Conservation (phyloP, 2,113 vertebrate genomes). For the Hemiprocne comata region DNA sequence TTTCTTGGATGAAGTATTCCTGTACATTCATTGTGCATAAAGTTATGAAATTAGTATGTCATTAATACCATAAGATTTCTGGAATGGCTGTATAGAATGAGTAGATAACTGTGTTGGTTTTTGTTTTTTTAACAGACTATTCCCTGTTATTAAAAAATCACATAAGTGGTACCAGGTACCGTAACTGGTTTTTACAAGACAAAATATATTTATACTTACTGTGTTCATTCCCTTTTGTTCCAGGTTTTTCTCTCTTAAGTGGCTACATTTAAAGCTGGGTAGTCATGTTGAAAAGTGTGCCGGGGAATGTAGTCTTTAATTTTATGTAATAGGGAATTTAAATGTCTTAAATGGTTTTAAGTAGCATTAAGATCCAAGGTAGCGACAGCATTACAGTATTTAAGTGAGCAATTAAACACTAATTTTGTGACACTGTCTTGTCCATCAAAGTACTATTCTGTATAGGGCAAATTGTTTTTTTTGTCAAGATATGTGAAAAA, state of each 20-base stretch:
- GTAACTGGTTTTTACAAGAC: background rate
- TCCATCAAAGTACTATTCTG: constrained; percentile 28
- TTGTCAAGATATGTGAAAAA: background rate
- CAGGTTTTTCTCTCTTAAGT: background rate
- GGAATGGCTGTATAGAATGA: background rate
- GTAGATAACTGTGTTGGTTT: background rate
- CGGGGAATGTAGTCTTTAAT: background rate
- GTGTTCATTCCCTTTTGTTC: background rate
- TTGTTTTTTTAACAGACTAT: background rate
- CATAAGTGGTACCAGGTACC: background rate
- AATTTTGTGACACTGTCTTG: background rate
- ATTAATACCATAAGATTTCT: background rate
- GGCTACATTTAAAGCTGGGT: background rate
- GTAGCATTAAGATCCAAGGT: background rate
- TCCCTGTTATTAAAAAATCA: background rate
- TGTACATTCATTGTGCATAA: background rate
- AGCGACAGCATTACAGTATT: background rate
- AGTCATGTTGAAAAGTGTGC: background rate
- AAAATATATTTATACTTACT: background rate
- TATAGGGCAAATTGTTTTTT: background rate
- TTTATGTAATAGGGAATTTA: background rate
- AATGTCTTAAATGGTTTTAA: background rate
- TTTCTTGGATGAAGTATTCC: background rate
- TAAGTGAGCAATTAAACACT: constrained; percentile 4
- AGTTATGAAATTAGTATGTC: background rate